phyloP scores from a whole-genome alignment of 1,140 invertebrate species.

The Calosoma granatense region DNA sequence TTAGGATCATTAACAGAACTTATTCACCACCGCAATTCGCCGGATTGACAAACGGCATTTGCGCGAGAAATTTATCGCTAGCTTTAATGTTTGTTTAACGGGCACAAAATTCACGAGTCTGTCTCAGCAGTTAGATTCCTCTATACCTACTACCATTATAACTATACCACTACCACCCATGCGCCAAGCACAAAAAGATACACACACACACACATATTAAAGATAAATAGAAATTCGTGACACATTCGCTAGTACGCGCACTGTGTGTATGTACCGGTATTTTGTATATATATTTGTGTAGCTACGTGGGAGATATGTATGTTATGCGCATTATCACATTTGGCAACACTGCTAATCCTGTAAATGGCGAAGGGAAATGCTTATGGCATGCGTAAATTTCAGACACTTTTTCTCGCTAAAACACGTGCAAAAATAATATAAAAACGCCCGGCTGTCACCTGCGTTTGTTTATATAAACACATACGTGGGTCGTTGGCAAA shows the following conservation, averaged over 20 bases:
- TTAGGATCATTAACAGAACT: conserved; percentile 4
- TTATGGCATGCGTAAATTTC: neutral
- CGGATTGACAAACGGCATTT: conserved; percentile 6
- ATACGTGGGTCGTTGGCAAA: neutral
- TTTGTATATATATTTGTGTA: neutral
- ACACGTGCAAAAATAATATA: neutral
- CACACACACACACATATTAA: no score
- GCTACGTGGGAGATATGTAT: neutral
- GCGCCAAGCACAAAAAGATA: no score
- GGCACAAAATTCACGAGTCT: neutral
- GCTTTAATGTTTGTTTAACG: conserved; percentile 8
- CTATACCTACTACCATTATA: neutral
- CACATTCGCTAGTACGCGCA: neutral
- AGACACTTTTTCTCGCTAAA: neutral
- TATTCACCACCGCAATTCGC: conserved; percentile 1
- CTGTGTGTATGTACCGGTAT: neutral
- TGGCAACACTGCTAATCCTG: neutral
- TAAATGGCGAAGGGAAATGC: neutral
- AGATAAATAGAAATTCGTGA: no score
- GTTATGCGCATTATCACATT: neutral
- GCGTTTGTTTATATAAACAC: no score
- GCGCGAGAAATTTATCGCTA: neutral
- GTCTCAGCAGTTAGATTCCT: no score
- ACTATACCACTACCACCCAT: neutral
- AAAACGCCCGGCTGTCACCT: no score